A percentile compares a stretch with the other conserved stretches of the same genome.
These are phyloP conservation scores for Catagonus wagneri DNA, from an alignment of 2,113 vertebrate species.

Conservation along the genomic window DNA sequence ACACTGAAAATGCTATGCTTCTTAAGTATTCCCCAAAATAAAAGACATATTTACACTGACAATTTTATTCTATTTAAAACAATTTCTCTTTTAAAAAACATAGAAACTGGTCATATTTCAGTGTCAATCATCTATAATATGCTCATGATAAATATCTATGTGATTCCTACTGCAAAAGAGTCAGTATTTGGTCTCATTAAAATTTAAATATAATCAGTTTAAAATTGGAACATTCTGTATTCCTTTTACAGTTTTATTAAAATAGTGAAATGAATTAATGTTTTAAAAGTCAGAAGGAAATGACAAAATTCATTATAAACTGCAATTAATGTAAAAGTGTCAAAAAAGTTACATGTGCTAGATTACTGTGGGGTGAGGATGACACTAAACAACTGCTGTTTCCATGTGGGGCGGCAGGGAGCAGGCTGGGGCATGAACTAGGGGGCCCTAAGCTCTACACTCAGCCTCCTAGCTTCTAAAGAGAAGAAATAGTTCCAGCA, in stretches of 20 bases:
- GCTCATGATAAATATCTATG: not conserved
- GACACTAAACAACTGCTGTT: not conserved
- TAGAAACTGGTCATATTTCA: not conserved
- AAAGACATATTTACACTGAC: not conserved
- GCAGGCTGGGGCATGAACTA: not conserved
- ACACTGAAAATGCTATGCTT: constrained; percentile 17
- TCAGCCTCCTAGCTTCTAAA: not conserved
- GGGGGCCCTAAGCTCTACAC: not conserved
- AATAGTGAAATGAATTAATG: not conserved
- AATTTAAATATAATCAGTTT: constrained; percentile 35
- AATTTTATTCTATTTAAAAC: constrained; percentile 5
- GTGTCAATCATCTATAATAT: not conserved
- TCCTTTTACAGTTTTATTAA: not conserved
- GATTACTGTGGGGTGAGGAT: not conserved
- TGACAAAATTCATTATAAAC: not conserved
- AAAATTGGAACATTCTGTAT: not conserved
- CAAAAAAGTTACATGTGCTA: not conserved
- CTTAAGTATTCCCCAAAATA: not conserved
- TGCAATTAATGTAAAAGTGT: not conserved
- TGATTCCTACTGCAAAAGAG: not conserved
- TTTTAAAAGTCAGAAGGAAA: constrained; percentile 13
- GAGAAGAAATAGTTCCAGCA: not conserved
- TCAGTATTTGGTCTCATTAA: not conserved
- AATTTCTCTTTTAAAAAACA: not conserved
- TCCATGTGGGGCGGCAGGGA: not conserved